These are phyloP conservation scores for Callyntrura sp. DNA, from an alignment of 2,888 invertebrate genomes.

Conservation along the genomic window DNA sequence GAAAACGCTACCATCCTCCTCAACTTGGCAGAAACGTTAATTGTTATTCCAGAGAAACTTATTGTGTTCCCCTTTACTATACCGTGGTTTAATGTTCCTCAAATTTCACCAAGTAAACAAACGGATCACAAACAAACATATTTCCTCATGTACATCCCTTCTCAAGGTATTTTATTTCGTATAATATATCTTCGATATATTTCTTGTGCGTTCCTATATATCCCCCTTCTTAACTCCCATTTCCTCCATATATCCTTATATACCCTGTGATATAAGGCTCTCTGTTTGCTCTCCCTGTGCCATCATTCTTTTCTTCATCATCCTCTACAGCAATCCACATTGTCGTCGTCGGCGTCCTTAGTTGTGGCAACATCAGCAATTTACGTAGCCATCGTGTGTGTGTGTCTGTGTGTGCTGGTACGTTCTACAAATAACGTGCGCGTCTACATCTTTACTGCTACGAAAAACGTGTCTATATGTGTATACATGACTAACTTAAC, in stretches of 20 bases:
- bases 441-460: not conserved
- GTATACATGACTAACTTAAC: conserved; percentile 25
- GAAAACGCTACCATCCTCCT: not conserved
- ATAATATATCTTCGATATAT: not conserved
- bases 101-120: conserved; percentile 2
- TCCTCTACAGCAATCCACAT: conserved; percentile 47
- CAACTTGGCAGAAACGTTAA: too few species aligned
- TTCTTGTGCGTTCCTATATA: not conserved
- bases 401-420: too few species aligned
- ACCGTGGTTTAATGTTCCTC: conserved; percentile 4
- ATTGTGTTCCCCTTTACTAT: conserved; percentile 8
- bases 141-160: not conserved
- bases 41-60: conserved; percentile 33
- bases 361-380: conserved; percentile 55
- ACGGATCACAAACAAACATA: not conserved
- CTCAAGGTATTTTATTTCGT: not conserved
- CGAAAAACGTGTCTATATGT: not conserved
- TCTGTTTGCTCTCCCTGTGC: not conserved
- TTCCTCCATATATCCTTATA: conserved; percentile 4
- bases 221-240: not conserved
- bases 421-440: too few species aligned
- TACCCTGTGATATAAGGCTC: not conserved
- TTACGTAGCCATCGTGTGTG: too few species aligned
- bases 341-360: conserved; percentile 46
- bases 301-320: conserved; percentile 31